Conservation (phyloP, 1,140 invertebrate genomes). For the Colletes gigas region DNA sequence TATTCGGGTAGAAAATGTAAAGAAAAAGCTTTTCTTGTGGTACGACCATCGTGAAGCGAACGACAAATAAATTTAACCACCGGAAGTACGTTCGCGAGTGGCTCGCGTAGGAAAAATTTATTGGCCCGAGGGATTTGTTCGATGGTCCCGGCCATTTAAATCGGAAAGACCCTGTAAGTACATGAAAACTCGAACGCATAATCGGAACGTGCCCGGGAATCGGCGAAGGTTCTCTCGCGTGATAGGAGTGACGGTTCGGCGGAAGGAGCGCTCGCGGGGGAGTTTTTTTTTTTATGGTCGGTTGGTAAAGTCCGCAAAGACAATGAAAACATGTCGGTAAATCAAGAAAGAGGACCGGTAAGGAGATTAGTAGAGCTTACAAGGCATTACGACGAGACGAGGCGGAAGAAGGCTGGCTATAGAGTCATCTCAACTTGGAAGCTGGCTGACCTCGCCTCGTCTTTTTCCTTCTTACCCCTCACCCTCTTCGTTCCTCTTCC, state of each 20-base stretch:
- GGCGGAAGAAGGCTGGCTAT: slow-evolving; percentile 55
- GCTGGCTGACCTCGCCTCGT: slow-evolving; percentile 45
- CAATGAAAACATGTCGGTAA: slow-evolving; percentile 78
- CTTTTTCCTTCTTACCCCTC: slow-evolving; percentile 26
- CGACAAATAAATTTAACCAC: no score
- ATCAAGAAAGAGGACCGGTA: slow-evolving; percentile 70
- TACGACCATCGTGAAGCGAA: no score
- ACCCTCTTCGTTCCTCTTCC: neutral
- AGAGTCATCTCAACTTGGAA: slow-evolving; percentile 61
- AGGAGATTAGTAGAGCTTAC: slow-evolving; percentile 76
- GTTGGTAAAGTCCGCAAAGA: slow-evolving; percentile 65
- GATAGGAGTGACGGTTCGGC: slow-evolving; percentile 27
- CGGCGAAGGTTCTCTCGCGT: slow-evolving; percentile 32
- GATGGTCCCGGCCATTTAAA: no score
- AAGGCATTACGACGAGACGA: slow-evolving; percentile 66
- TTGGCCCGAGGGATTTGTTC: no score
- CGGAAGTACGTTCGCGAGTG: no score
- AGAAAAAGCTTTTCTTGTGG: no score
- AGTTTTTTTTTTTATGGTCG: slow-evolving; percentile 60
- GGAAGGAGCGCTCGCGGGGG: slow-evolving; percentile 14
- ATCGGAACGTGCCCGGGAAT: slow-evolving; percentile 43
- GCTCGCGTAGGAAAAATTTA: no score
- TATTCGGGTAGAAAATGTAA: no score
- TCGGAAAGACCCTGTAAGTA: no score
- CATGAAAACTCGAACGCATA: neutral